Conservation (phyloP, 1,140 invertebrate genomes). For the Acromyrmex echinatior region DNA sequence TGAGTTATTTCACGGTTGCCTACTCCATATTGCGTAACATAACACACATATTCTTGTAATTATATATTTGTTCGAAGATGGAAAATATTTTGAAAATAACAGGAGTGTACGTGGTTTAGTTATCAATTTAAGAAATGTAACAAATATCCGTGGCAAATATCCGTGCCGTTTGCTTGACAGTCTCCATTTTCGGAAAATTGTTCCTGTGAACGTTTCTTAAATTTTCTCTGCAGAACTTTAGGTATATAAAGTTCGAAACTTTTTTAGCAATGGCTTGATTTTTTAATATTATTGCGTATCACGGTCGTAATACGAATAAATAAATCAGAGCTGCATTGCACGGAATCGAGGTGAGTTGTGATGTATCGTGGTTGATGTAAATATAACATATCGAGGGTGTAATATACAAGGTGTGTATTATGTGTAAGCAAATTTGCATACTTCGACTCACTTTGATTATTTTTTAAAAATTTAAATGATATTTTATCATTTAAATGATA, state of each 20-base stretch:
- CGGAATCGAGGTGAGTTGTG: neutral
- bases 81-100: neutral
- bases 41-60: neutral
- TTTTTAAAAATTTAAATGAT: neutral
- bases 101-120: neutral
- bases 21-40: neutral
- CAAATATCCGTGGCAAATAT: neutral
- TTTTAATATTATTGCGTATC: constrained; percentile 2
- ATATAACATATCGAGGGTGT: constrained; percentile 4
- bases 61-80: neutral
- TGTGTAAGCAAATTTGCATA: neutral
- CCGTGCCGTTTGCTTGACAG: neutral
- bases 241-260: neutral
- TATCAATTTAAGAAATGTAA: neutral
- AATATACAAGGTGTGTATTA: neutral
- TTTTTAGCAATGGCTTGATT: neutral
- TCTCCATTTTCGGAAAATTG: neutral
- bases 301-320: constrained; percentile 15
- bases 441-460: neutral
- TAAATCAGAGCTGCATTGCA: constrained; percentile 37
- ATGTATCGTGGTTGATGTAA: constrained; percentile 25
- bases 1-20: constrained; percentile 37
- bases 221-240: neutral
- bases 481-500: neutral
- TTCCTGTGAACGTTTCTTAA: too few species aligned